Conservation (phyloP, 2,113 vertebrate species). For the Eptesicus fuscus region DNA sequence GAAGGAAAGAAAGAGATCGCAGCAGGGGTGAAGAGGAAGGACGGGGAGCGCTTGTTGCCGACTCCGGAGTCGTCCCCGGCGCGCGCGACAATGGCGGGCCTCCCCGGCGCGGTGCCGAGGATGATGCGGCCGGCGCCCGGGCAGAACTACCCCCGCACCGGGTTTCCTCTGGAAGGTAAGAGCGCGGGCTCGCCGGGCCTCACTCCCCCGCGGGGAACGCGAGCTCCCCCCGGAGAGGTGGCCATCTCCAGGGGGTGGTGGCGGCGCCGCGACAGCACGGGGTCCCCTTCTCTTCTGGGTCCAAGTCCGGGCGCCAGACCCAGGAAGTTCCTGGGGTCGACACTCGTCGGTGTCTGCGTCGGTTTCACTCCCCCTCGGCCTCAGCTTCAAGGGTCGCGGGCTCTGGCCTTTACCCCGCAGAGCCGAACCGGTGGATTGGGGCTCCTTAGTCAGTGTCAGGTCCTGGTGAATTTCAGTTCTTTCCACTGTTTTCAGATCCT, state of each 20-base stretch:
- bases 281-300: neutral
- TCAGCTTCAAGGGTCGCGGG: neutral
- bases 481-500: neutral
- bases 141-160: slow-evolving; percentile 96
- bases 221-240: neutral
- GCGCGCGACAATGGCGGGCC: slow-evolving; percentile 79
- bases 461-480: neutral
- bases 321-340: neutral
- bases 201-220: neutral
- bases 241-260: neutral
- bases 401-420: neutral
- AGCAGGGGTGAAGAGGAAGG: slow-evolving; percentile 46
- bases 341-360: neutral
- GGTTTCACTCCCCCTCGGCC: neutral
- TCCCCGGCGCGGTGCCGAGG: slow-evolving; percentile 93
- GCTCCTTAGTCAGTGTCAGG: neutral
- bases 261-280: neutral
- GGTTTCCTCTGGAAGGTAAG: slow-evolving; percentile 98
- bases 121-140: slow-evolving; percentile 97
- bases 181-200: neutral
- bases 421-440: neutral
- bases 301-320: neutral
- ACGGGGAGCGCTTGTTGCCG: slow-evolving; percentile 27
- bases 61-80: slow-evolving; percentile 45
- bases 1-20: slow-evolving; percentile 44